A percentile compares a stretch with the other conserved stretches of the same genome.
Conservation (phyloP, 2,888 invertebrate species). For the Andrena dorsata region DNA sequence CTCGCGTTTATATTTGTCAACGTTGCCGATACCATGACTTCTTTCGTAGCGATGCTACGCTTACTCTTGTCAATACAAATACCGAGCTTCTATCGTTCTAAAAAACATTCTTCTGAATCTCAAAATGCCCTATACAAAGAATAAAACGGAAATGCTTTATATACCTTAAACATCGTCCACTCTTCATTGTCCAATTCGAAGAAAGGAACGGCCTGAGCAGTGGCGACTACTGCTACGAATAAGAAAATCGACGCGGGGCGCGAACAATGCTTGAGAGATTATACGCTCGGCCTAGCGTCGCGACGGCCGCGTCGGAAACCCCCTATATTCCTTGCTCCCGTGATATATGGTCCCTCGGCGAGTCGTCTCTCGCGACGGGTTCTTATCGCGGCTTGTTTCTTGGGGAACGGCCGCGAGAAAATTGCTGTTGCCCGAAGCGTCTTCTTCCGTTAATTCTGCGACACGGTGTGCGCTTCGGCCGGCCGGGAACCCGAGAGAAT, state of each 20-base stretch:
- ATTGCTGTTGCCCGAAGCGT: not conserved
- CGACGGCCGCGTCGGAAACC: constrained; percentile 33
- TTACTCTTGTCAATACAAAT: too few species aligned
- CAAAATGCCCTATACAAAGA: too few species aligned
- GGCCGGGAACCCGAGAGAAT: not conserved
- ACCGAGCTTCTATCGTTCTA: too few species aligned
- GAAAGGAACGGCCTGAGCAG: too few species aligned
- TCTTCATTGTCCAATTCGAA: too few species aligned
- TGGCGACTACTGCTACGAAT: too few species aligned
- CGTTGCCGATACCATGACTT: too few species aligned
- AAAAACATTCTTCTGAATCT: too few species aligned
- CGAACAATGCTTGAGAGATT: constrained; percentile 72
- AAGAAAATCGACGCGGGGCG: constrained; percentile 70
- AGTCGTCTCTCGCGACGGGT: constrained; percentile 38
- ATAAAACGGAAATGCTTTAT: too few species aligned
- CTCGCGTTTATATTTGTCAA: too few species aligned
- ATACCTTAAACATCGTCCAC: too few species aligned
- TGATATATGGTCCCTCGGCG: constrained; percentile 46
- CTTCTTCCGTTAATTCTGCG: not conserved
- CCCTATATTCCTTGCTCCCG: constrained; percentile 17
- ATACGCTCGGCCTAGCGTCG: constrained; percentile 50
- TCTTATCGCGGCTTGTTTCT: constrained; percentile 33
- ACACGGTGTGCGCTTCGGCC: not conserved
- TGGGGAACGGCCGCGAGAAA: not conserved
- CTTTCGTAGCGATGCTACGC: too few species aligned